Conservation (phyloP, 2,113 vertebrate species). For the Tragelaphus scriptus region DNA sequence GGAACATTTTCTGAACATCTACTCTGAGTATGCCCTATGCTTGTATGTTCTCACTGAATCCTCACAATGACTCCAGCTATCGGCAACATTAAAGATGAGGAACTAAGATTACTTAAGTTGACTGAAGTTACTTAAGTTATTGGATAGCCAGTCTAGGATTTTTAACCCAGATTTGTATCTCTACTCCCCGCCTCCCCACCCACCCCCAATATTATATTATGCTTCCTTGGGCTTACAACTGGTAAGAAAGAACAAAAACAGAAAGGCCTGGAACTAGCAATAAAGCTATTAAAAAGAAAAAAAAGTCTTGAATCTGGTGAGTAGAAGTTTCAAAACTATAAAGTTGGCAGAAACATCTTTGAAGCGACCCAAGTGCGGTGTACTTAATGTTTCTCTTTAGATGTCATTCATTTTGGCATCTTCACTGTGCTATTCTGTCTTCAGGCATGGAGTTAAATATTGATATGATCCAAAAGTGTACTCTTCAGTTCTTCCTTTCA, state of each 20-base stretch:
- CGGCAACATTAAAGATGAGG: not conserved
- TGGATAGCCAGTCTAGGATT: not conserved
- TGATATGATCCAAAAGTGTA: not conserved
- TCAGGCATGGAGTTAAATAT: not conserved
- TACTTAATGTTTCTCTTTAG: conserved; percentile 19
- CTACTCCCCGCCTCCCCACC: rapidly evolving
- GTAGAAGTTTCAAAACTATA: not conserved
- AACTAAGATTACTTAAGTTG: not conserved
- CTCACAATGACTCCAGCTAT: not conserved
- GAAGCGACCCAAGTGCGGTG: not conserved
- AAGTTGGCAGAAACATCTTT: not conserved
- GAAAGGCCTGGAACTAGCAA: not conserved
- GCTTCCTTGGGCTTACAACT: not conserved
- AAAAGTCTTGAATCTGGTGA: not conserved
- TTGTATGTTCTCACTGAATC: not conserved
- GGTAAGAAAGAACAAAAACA: not conserved
- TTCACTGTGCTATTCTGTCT: not conserved
- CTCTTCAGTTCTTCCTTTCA: not conserved
- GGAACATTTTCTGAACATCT: not conserved
- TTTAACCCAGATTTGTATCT: not conserved
- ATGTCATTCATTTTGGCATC: not conserved
- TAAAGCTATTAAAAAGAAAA: not conserved
- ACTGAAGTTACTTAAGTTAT: not conserved
- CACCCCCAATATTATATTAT: not conserved
- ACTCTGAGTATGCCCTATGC: not conserved